phyloP scores from a whole-genome alignment of 2,797 vertebrate genomes.

The Pangasius mekongensis region DNA sequence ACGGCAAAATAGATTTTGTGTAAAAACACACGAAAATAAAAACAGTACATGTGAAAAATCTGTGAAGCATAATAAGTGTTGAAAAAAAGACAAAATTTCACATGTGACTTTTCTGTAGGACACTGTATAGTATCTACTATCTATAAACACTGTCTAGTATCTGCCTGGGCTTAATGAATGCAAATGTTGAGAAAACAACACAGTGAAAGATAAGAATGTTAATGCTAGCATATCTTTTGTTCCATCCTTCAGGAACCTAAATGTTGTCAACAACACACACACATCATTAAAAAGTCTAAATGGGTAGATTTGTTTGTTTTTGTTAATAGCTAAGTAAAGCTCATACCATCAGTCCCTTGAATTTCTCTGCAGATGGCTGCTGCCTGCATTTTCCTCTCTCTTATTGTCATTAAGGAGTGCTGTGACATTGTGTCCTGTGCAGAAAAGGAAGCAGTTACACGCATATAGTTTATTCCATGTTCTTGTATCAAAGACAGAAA shows the following conservation, averaged over 20 bases:
- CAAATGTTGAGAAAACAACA: background rate
- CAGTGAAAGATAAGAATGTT: background rate
- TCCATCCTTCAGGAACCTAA: background rate
- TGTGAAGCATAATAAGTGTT: background rate
- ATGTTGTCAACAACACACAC: background rate
- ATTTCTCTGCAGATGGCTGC: conserved; percentile 92
- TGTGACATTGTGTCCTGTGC: conserved; percentile 83
- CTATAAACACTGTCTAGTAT: background rate
- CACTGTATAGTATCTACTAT: background rate
- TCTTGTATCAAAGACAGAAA: conserved; percentile 31
- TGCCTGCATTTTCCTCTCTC: conserved; percentile 89
- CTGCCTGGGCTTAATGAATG: background rate
- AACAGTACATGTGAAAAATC: background rate
- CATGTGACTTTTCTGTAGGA: background rate
- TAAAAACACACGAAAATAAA: background rate
- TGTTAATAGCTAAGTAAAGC: conserved; percentile 5
- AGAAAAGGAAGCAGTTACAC: conserved; percentile 59
- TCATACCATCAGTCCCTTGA: conserved; percentile 83
- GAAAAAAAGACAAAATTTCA: background rate
- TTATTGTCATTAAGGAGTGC: conserved; percentile 83
- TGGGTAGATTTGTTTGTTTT: background rate
- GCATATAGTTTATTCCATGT: conserved; percentile 47
- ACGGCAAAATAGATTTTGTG: background rate
- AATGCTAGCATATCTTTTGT: background rate
- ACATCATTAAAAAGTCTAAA: background rate